phyloP scores from a whole-genome alignment of 2,797 vertebrate species.

The Tragelaphus oryx region DNA sequence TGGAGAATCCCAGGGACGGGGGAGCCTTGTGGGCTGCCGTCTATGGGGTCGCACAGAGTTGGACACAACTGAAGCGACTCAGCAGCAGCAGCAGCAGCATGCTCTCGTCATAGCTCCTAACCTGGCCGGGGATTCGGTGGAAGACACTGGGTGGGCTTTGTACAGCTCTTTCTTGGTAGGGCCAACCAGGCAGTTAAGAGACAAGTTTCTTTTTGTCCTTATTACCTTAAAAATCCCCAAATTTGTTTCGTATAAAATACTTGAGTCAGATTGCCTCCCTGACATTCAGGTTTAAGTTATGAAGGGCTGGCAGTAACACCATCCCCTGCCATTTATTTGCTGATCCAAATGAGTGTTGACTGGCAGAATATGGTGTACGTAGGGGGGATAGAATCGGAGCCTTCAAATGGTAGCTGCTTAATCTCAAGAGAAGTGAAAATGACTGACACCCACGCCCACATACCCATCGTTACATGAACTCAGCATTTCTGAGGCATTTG shows the following conservation, averaged over 20 bases:
- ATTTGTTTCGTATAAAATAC: neutral
- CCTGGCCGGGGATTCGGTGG: too few relatives aligned
- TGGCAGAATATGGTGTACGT: neutral
- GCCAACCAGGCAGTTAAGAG: neutral
- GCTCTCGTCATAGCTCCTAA: neutral
- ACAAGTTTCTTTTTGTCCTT: neutral
- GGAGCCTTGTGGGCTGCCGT: too few relatives aligned
- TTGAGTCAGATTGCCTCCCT: neutral
- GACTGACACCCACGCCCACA: neutral
- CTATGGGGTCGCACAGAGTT: too few relatives aligned
- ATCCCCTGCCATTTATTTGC: neutral
- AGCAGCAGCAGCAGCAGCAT: too few relatives aligned
- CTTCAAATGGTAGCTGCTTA: neutral
- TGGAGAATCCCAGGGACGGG: too few relatives aligned
- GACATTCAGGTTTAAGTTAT: neutral
- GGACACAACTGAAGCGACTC: too few relatives aligned
- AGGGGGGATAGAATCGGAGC: too few relatives aligned
- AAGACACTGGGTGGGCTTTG: neutral
- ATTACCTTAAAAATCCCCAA: neutral
- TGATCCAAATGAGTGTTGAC: neutral
- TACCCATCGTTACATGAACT: accelerated
- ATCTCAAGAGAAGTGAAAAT: neutral
- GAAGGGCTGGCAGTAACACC: neutral
- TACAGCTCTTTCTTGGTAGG: neutral
- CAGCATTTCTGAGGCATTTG: neutral